phyloP scores from a whole-genome alignment of 1,140 invertebrate genomes.

The Tetramorium parvispinum region DNA sequence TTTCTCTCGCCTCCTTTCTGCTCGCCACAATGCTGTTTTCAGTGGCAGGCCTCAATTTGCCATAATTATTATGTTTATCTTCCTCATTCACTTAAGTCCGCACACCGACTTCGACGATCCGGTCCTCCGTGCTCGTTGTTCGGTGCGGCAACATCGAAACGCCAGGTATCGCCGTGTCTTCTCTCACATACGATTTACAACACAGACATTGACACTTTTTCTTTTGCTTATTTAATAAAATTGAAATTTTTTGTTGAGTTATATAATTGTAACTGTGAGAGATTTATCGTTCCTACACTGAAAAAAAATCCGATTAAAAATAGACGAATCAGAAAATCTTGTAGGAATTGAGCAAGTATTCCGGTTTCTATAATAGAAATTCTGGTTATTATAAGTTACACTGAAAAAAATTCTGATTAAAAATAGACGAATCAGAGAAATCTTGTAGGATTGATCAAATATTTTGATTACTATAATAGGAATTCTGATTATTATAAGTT shows the following conservation, averaged over 20 bases:
- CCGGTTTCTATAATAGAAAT: no score
- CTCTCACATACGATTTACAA: not conserved
- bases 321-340: no score
- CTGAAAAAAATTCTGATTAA: no score
- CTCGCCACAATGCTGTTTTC: constrained; percentile 67
- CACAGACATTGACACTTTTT: not conserved
- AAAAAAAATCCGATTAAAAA: not conserved
- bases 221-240: not conserved
- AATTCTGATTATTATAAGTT: no score
- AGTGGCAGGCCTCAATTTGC: constrained; percentile 80
- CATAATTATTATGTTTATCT: constrained; percentile 85
- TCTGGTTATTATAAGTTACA: no score
- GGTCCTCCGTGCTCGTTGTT: constrained; percentile 41
- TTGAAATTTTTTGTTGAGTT: not conserved
- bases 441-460: no score
- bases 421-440: no score
- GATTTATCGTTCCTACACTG: not conserved
- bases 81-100: constrained; percentile 82
- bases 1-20: constrained; percentile 41
- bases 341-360: no score
- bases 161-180: not conserved
- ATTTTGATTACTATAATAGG: no score
- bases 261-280: not conserved
- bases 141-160: constrained; percentile 54
- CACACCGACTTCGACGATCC: constrained; percentile 54